Conservation (phyloP, 1,140 invertebrate genomes). For the Aphelenchoides besseyi region DNA sequence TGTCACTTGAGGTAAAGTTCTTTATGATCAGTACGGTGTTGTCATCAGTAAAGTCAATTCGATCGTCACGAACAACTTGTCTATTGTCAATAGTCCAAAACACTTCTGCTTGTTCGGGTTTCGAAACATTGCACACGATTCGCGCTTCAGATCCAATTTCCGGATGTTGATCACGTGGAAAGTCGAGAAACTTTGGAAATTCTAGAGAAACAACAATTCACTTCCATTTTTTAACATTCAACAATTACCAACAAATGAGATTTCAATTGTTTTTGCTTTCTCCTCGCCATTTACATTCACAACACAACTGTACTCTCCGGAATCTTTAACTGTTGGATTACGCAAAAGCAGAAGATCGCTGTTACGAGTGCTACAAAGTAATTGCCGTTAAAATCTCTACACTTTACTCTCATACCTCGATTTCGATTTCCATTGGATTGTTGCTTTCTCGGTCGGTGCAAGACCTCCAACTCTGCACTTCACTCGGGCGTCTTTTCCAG, state of each 20-base stretch:
- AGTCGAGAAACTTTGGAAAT: slow-evolving; percentile 4
- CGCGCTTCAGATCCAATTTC: background rate
- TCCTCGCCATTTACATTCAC: background rate
- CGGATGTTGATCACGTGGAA: slow-evolving; percentile 4
- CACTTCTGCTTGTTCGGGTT: slow-evolving; percentile 12
- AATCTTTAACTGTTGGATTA: background rate
- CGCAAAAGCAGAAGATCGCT: background rate
- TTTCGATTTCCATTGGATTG: slow-evolving; percentile 7
- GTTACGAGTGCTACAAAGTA: background rate
- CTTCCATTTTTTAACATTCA: background rate
- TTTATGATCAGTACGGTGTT: background rate
- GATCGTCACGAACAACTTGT: background rate
- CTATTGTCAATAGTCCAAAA: slow-evolving; percentile 2
- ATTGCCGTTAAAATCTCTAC: background rate
- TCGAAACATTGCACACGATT: slow-evolving; percentile 2
- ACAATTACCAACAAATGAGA: background rate
- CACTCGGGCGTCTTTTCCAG: background rate
- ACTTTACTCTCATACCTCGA: background rate
- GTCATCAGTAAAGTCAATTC: background rate
- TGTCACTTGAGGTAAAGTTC: background rate
- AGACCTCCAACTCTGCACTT: slow-evolving; percentile 2
- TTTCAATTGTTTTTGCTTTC: background rate
- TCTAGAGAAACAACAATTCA: slow-evolving; percentile 16
- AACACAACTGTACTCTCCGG: background rate
- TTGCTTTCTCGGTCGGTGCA: background rate